Percentiles rank a stretch among this genome's conserved stretches.
Conservation (phyloP, 2,113 vertebrate genomes). For the Sorex fumeus region DNA sequence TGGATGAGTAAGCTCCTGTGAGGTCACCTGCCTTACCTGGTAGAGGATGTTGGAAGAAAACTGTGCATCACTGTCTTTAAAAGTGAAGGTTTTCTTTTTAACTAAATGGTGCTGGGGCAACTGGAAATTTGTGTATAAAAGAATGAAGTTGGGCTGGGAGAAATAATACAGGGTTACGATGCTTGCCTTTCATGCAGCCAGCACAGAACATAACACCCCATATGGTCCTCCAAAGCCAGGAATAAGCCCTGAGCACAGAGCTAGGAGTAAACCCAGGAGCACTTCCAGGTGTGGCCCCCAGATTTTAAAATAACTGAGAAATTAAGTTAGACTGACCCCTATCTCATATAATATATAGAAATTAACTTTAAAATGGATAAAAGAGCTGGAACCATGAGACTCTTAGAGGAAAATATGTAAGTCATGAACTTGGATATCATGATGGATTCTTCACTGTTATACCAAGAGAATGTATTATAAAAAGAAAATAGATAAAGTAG, state of each 20-base stretch:
- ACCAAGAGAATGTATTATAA: not conserved
- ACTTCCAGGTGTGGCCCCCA: no score
- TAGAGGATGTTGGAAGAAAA: not conserved
- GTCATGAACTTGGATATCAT: not conserved
- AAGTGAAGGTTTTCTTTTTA: constrained; percentile 6
- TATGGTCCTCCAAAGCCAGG: no score
- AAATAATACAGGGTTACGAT: no score
- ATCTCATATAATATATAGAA: not conserved
- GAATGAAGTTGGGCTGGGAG: not conserved
- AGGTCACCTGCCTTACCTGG: not conserved
- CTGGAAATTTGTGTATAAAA: constrained; percentile 5
- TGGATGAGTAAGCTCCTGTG: not conserved
- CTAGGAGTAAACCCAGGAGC: no score
- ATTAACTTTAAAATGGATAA: not conserved
- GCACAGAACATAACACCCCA: no score
- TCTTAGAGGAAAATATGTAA: not conserved
- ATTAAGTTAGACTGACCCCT: not conserved
- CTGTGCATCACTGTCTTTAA: not conserved
- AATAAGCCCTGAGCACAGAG: no score
- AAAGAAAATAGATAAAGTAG: not conserved
- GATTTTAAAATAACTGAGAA: no score
- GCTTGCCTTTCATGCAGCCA: no score
- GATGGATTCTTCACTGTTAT: not conserved
- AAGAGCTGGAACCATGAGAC: not conserved
- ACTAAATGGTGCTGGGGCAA: not conserved